Base-by-base conservation (phyloP, 2,113 vertebrate genomes). In the Dissostichus mawsoni region DNA sequence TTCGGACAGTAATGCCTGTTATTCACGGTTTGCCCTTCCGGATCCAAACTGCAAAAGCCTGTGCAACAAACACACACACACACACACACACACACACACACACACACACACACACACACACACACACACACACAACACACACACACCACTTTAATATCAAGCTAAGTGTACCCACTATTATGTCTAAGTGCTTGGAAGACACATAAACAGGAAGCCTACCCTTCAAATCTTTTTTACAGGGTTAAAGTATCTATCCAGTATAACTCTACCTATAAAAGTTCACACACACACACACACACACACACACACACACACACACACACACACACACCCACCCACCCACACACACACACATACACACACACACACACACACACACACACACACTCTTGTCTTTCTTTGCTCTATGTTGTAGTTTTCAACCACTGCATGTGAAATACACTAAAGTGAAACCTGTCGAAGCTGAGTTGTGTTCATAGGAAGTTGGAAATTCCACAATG, bases 1-100 rank as follows among this genome's bases (percentile, higher is more conserved):
- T 78, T 77, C 78, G 61, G 58, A 68, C 53, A 6, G 45, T 82
- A 70, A 82, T 81, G 81, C 77, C 68, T 44, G 68, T 81, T 81
- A 80, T 86, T 81, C 71, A 91, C 57, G 6, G 3, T 77, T 65
- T 64, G 83, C 56, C 67, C 83, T 75, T 79, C 59, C 74, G 17
- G 7, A 71, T 36, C 33, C n/a, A 79, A 36, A 33, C 78, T 58
- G 84, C 86, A 74, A 69, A 3, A 4, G 33, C 33, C 3, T 72
- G 62, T 53, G 64, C 66, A 13, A 36, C 71, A 23, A 47, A 62
- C 47, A 67, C 23, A 23, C 23, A 23, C 23, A 2, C 23, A 23
- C 59, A 7, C 64, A 23, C 55, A 55, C 56, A 23, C 23, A 2
- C 23, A 23, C 59, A 7, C 64, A 23, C 55, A 55, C 56, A 62